These are phyloP conservation scores for Seladonia tumulorum DNA, from an alignment of 2,888 invertebrate species.

Conservation along the genomic window DNA sequence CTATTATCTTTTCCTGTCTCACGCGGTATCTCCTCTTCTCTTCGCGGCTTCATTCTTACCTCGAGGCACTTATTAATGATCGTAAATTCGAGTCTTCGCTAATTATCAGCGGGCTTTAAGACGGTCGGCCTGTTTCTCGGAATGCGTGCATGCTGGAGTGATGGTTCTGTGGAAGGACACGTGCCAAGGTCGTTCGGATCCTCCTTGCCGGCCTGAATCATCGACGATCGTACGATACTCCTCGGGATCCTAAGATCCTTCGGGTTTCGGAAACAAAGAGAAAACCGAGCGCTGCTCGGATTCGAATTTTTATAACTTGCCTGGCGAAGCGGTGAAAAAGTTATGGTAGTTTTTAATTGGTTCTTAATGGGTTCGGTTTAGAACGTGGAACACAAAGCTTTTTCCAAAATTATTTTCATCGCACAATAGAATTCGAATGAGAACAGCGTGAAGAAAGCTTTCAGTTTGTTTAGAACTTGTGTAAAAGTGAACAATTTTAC, in stretches of 20 bases:
- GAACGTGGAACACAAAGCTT: background rate
- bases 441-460: background rate
- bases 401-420: background rate
- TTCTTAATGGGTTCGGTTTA: background rate
- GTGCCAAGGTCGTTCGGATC: background rate
- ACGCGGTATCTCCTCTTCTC: background rate
- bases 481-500: background rate
- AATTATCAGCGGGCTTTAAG: constrained; percentile 1
- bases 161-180: constrained; percentile 1
- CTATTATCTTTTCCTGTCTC: background rate
- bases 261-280: background rate
- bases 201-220: background rate
- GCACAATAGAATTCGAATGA: background rate
- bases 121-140: constrained; percentile 1
- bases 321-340: background rate
- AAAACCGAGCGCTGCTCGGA: background rate
- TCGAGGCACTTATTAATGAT: constrained; percentile 9
- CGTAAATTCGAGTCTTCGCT: constrained; percentile 2
- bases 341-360: background rate
- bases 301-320: background rate
- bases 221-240: background rate
- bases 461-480: background rate
- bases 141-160: background rate
- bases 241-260: background rate
- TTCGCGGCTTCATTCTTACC: background rate